A percentile compares a stretch with the other conserved stretches of the same genome.
Conservation (phyloP, 2,113 vertebrate species). For the Piprites chloris region DNA sequence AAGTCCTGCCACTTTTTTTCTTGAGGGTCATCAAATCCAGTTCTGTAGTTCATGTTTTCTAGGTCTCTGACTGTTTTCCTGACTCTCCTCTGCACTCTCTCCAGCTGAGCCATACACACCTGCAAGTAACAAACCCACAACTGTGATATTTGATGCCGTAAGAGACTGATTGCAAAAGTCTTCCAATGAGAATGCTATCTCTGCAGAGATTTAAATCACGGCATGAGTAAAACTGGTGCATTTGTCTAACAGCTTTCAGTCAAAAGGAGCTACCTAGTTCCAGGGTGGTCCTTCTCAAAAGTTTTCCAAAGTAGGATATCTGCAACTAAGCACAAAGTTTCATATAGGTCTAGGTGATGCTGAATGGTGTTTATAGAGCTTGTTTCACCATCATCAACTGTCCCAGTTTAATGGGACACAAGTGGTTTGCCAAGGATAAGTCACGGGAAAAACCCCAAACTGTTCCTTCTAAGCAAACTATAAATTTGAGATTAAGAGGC, state of each 20-base stretch:
- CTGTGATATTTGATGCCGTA: not conserved
- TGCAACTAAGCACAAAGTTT: not conserved
- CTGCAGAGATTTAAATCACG: not conserved
- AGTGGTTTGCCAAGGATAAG: too few relatives aligned
- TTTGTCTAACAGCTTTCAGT: not conserved
- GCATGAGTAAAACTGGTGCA: not conserved
- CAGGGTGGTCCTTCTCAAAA: not conserved
- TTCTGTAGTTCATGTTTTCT: not conserved
- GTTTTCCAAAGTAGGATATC: not conserved
- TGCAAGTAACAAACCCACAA: not conserved
- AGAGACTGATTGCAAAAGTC: not conserved
- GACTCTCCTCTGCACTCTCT: not conserved
- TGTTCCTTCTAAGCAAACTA: too few relatives aligned
- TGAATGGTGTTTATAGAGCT: not conserved
- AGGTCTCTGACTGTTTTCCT: not conserved
- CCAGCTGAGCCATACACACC: not conserved
- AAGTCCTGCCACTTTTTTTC: not conserved
- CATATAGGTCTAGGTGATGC: not conserved
- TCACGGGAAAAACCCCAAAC: too few relatives aligned
- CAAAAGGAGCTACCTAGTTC: not conserved
- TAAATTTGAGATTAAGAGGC: too few relatives aligned
- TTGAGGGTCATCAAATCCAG: not conserved
- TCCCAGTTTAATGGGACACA: too few relatives aligned
- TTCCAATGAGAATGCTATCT: not conserved
- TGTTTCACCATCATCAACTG: not conserved